Evolutionary conservation across 2,797 vertebrate genomes (phyloP).

Genomic region (Alauda arvensis): DNA sequence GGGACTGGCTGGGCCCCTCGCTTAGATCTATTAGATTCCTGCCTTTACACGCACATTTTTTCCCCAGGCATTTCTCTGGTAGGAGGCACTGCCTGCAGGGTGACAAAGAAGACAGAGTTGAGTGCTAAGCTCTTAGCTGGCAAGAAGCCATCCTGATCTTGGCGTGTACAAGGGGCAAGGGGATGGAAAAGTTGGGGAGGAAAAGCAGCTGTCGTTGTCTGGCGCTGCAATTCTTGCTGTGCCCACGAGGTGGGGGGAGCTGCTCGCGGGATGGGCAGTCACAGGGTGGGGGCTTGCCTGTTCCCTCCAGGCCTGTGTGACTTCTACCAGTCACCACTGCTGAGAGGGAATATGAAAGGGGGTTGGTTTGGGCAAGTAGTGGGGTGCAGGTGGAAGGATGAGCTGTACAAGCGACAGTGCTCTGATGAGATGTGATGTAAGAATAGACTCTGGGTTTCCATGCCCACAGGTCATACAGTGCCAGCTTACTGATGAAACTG

Average conservation of each 20-base stretch:
- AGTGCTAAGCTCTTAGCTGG: slow-evolving; percentile 44
- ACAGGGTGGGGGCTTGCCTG: accelerated
- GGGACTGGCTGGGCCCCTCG: neutral
- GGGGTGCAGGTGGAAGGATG: neutral
- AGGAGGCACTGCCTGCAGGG: slow-evolving; percentile 38
- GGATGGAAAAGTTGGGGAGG: slow-evolving; percentile 25
- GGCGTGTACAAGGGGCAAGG: neutral
- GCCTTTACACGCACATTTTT: neutral
- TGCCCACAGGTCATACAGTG: neutral
- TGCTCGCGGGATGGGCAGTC: neutral
- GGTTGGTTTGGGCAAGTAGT: neutral
- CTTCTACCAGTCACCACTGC: neutral
- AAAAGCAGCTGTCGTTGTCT: slow-evolving; percentile 1
- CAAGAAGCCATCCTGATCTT: slow-evolving; percentile 31
- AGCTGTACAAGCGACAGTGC: neutral
- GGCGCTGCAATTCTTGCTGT: slow-evolving; percentile 35
- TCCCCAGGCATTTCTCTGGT: slow-evolving; percentile 21
- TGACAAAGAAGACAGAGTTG: slow-evolving; percentile 43
- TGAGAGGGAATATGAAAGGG: neutral
- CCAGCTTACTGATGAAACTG: neutral
- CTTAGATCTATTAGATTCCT: slow-evolving; percentile 3
- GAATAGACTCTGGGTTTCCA: neutral
- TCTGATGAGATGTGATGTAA: neutral
- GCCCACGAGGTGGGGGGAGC: slow-evolving; percentile 49
- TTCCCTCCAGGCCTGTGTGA: neutral